These are phyloP conservation scores for Prolemur simus DNA, from an alignment of 2,113 vertebrate genomes.

Conservation along the genomic window DNA sequence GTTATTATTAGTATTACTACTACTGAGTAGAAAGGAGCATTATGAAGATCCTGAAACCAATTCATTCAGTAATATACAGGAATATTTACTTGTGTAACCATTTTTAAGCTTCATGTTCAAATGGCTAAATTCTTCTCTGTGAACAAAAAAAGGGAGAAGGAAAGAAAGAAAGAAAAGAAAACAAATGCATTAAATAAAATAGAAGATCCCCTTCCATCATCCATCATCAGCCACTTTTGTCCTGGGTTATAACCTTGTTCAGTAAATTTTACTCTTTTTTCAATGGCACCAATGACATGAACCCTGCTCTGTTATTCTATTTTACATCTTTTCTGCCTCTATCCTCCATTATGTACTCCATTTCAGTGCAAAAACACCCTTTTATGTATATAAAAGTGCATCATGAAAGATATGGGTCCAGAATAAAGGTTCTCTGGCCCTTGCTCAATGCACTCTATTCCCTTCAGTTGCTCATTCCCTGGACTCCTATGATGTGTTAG, in stretches of 20 bases:
- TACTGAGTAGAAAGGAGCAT: background rate
- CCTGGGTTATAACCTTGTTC: background rate
- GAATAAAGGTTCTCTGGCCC: background rate
- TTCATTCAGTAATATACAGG: background rate
- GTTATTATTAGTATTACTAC: background rate
- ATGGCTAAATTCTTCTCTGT: background rate
- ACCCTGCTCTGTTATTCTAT: background rate
- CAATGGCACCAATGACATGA: background rate
- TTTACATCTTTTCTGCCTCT: background rate
- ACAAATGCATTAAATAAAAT: background rate
- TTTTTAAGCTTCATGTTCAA: background rate
- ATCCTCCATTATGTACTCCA: background rate
- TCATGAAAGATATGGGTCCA: background rate
- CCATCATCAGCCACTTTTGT: background rate
- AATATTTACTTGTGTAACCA: background rate
- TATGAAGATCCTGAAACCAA: background rate
- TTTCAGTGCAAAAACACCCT: background rate
- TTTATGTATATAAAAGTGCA: background rate
- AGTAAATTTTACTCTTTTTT: background rate
- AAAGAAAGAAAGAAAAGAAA: background rate
- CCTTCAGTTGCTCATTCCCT: background rate
- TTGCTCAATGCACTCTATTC: fast-evolving
- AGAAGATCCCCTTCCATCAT: background rate
- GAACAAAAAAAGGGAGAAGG: too few species aligned
- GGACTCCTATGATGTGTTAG: background rate